Evolutionary conservation across 2,888 invertebrate genomes (phyloP).

Genomic region (Yponomeuta plumbellus): DNA sequence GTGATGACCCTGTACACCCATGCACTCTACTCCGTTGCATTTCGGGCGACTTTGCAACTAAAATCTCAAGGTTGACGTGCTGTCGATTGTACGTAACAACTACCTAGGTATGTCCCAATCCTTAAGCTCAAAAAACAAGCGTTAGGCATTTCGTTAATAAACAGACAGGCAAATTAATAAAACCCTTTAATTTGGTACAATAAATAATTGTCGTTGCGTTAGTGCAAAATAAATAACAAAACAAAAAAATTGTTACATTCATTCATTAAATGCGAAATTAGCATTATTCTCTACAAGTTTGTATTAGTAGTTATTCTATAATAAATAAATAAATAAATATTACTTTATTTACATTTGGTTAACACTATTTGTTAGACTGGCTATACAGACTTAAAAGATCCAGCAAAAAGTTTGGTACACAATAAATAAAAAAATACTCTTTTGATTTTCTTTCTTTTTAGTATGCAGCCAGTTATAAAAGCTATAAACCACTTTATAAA

Average conservation of each 20-base stretch:
- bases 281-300: conserved; percentile 50
- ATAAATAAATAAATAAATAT: conserved; percentile 56
- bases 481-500: neutral
- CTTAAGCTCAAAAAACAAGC: too few species aligned
- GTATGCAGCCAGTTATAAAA: neutral
- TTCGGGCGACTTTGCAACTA: too few species aligned
- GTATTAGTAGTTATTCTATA: conserved; percentile 41
- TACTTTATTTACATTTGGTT: conserved; percentile 55
- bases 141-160: neutral
- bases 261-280: conserved; percentile 63
- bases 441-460: neutral
- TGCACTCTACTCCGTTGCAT: too few species aligned
- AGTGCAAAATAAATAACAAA: conserved; percentile 24
- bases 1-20: too few species aligned
- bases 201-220: conserved; percentile 18
- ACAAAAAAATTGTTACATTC: conserved; percentile 26
- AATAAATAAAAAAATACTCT: neutral
- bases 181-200: conserved; percentile 18
- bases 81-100: too few species aligned
- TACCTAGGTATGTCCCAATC: too few species aligned
- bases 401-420: neutral
- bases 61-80: too few species aligned
- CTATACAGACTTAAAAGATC: neutral
- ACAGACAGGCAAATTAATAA: neutral
- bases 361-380: conserved; percentile 3